A percentile compares a stretch with the other conserved stretches of the same genome.
These are phyloP conservation scores for Eilema depressum DNA, from an alignment of 2,888 invertebrate species.

Conservation along the genomic window DNA sequence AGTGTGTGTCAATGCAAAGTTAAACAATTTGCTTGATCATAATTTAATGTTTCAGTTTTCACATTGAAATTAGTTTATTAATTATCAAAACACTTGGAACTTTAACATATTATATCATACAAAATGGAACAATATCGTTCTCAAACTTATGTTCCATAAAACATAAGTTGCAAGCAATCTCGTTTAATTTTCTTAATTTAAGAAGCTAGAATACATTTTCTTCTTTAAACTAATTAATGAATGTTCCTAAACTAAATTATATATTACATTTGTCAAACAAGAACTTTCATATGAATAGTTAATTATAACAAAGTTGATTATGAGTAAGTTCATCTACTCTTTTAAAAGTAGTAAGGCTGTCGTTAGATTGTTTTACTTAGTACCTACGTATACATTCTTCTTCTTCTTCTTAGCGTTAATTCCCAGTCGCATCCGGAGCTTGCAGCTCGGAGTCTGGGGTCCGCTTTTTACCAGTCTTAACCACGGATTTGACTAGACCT, in stretches of 20 bases:
- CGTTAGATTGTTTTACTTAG: background rate
- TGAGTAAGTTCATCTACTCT: background rate
- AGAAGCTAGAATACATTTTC: background rate
- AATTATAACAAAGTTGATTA: background rate
- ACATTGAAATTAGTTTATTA: no score
- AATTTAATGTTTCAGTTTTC: no score
- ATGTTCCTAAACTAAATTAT: background rate
- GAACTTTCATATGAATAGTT: background rate
- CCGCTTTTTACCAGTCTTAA: no score
- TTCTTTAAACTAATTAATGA: background rate
- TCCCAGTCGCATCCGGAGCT: no score
- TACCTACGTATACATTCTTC: background rate
- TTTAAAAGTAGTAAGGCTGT: background rate
- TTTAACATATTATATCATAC: no score
- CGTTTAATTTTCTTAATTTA: background rate
- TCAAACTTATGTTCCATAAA: background rate
- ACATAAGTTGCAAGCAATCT: background rate
- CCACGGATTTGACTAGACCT: no score
- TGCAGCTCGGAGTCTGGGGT: no score
- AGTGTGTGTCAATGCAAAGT: no score
- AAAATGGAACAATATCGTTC: background rate
- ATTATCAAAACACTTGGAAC: no score
- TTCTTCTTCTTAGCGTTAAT: no score
- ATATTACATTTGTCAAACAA: background rate
- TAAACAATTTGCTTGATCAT: background rate